Conservation (phyloP, 2,113 vertebrate genomes). For the Monopterus albus region DNA sequence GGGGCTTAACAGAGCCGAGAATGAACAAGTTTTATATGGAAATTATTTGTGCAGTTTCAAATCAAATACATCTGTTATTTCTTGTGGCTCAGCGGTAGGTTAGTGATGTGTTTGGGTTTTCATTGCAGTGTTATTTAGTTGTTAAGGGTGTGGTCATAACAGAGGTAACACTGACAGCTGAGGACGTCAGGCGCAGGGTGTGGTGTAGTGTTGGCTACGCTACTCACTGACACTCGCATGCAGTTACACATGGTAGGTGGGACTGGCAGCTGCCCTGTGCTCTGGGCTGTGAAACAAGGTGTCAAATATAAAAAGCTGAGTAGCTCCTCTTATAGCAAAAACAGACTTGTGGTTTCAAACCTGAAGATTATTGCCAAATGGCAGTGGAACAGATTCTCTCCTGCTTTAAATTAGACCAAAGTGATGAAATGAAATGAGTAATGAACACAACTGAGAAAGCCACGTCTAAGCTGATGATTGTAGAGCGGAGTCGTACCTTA, state of each 20-base stretch:
- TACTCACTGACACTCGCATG: slow-evolving; percentile 6
- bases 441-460: slow-evolving; percentile 39
- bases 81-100: slow-evolving; percentile 24
- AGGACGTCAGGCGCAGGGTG: slow-evolving; percentile 37
- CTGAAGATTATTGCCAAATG: slow-evolving; percentile 12
- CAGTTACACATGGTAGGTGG: slow-evolving; percentile 26
- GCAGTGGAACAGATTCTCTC: neutral
- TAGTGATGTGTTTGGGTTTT: slow-evolving; percentile 44
- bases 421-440: too few species aligned
- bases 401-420: too few species aligned
- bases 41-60: slow-evolving; percentile 6
- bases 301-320: slow-evolving; percentile 50
- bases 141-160: slow-evolving; percentile 59
- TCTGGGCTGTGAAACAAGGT: slow-evolving; percentile 16
- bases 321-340: slow-evolving; percentile 50
- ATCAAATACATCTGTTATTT: slow-evolving; percentile 19
- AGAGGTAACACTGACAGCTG: slow-evolving; percentile 27
- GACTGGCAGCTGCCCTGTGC: slow-evolving; percentile 34
- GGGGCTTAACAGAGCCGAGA: neutral
- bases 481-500: neutral
- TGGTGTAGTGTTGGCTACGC: slow-evolving; percentile 13
- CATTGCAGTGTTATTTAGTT: slow-evolving; percentile 35
- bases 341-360: slow-evolving; percentile 53
- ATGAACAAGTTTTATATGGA: too few species aligned
- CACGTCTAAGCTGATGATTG: slow-evolving; percentile 32